Evolutionary conservation across 2,888 invertebrate genomes (phyloP).

Genomic region (Campaea margaritaria): DNA sequence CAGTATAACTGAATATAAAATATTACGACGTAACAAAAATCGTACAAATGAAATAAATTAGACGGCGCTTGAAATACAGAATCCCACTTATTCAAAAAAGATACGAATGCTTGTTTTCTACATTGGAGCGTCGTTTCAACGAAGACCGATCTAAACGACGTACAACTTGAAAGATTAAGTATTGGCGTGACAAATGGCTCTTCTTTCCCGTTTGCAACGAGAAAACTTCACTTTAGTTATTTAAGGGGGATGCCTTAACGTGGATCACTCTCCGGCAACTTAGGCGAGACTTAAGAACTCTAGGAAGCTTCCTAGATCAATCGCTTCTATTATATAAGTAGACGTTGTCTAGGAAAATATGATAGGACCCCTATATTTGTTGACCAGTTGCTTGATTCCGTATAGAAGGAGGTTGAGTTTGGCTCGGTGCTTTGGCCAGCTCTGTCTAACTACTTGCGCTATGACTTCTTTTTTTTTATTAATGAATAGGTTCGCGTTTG

Average conservation of each 20-base stretch:
- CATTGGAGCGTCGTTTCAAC: slow-evolving; percentile 29
- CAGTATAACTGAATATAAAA: too few species aligned
- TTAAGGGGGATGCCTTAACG: slow-evolving; percentile 10
- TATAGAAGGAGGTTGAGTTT: too few species aligned
- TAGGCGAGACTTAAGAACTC: background rate
- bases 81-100: slow-evolving; percentile 7
- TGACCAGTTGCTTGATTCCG: background rate
- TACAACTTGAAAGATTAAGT: slow-evolving; percentile 58
- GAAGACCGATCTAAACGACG: slow-evolving; percentile 37
- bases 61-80: slow-evolving; percentile 4
- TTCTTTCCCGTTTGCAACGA: slow-evolving; percentile 43
- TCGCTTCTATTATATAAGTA: too few species aligned
- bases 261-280: slow-evolving; percentile 1
- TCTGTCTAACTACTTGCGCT: too few species aligned
- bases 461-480: too few species aligned
- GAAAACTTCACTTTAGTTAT: slow-evolving; percentile 31
- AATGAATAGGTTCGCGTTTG: too few species aligned
- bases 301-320: background rate
- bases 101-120: slow-evolving; percentile 27
- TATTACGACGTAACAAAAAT: too few species aligned
- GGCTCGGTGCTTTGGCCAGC: too few species aligned
- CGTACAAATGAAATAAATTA: slow-evolving; percentile 4
- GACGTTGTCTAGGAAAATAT: background rate
- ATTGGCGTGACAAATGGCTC: slow-evolving; percentile 57
- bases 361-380: background rate